Evolutionary conservation across 2,797 vertebrate species (phyloP), one percentile per base, ranked within the genome.

Genomic region (Galago senegalensis): DNA sequence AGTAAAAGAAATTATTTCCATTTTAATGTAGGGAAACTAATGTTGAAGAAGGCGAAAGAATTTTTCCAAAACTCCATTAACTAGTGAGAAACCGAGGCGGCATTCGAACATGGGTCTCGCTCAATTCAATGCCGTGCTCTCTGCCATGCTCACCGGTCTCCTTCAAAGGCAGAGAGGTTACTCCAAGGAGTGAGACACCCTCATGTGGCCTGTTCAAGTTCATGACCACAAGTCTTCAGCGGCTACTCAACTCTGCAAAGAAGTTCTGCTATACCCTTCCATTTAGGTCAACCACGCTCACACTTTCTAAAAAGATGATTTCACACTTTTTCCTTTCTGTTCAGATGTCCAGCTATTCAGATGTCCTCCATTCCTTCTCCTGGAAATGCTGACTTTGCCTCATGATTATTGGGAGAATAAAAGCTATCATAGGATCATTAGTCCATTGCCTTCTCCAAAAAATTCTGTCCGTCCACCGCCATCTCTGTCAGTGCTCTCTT

Each of bases 21-120:
- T 53, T 89, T 83, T 63, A 63, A 25, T 77, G 49, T 17, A 91
- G 20, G 37, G 13, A 93, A 87, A 92, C 10, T 75, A 75, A 80
- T 34, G n/a, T 25, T 87, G 21, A 60, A 31, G 13, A 76, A 63
- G 23, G 5, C 63, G 83, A 80, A 80, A n/a, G 23, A 43, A 73
- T 70, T 53, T 31, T 27, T 18, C 9, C 3, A 21, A 7, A 72
- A 82, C 69, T 63, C 14, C n/a, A 93, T 56, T 77, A 93, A 67
- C 21, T 49, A 76, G 27, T 46, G n/a, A 95, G 17, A 91, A 61
- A 87, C 53, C 31, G 13, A 91, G 46, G 2, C 60, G 85, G 21
- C 25, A 87, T 82, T 91, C 3, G 27, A 94, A 85, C 4, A 46
- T 12, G 11, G 8, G 25, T 93, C 67, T 84, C 60, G 2, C 16